These are phyloP conservation scores for Eutolmus rufibarbis DNA, from an alignment of 2,888 invertebrate species.

Conservation along the genomic window DNA sequence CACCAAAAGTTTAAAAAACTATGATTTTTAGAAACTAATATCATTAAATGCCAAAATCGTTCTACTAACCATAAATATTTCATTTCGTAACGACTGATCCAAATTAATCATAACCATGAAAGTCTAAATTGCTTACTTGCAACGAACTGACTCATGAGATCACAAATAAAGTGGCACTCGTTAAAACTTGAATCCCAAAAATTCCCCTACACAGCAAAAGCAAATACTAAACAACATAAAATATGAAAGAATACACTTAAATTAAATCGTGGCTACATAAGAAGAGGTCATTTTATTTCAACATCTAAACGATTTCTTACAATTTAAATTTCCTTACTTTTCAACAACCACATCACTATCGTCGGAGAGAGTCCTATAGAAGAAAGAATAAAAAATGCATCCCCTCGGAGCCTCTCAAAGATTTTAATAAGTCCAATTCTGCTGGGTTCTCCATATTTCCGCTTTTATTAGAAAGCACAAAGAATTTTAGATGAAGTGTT, in stretches of 20 bases:
- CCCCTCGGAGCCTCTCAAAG: background rate
- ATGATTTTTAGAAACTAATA: no score
- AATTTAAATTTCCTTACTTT: background rate
- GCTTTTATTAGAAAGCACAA: background rate
- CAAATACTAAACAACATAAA: background rate
- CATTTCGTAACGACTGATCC: no score
- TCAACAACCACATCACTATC: background rate
- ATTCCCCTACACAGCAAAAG: background rate
- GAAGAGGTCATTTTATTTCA: background rate
- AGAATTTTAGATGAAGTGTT: background rate
- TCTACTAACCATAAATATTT: no score
- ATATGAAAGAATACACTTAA: background rate
- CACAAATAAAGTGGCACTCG: no score
- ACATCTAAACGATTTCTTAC: background rate
- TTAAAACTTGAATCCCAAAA: background rate
- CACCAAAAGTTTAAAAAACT: no score
- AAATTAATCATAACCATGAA: no score
- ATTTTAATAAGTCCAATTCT: background rate
- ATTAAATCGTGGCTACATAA: background rate
- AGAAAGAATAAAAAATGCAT: background rate
- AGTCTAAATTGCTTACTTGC: background rate
- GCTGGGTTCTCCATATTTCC: background rate
- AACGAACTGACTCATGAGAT: no score
- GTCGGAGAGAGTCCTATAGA: background rate
- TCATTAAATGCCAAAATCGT: no score